These are phyloP conservation scores for Centropus unirufus DNA, from an alignment of 2,113 vertebrate genomes.

Conservation along the genomic window DNA sequence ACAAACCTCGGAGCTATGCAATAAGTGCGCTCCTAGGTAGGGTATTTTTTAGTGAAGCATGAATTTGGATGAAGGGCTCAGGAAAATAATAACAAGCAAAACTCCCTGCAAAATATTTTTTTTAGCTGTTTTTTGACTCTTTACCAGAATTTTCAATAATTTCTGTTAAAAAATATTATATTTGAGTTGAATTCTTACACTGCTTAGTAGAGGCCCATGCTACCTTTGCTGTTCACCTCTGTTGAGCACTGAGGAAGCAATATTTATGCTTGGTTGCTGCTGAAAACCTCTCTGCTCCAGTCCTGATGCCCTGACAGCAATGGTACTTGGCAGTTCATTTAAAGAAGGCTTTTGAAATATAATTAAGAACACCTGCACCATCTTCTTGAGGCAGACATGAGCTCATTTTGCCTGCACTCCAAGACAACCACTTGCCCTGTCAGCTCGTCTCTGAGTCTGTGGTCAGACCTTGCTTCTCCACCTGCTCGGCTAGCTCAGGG, in stretches of 20 bases:
- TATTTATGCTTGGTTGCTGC: too few relatives aligned
- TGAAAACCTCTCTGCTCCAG: too few relatives aligned
- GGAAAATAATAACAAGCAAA: not conserved
- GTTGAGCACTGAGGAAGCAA: too few relatives aligned
- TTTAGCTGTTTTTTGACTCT: not conserved
- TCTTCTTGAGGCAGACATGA: not conserved
- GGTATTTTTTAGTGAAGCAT: not conserved
- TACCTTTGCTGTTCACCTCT: too few relatives aligned
- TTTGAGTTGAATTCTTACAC: not conserved
- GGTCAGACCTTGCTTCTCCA: not conserved
- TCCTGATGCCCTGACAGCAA: not conserved
- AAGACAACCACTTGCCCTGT: not conserved
- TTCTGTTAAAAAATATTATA: not conserved
- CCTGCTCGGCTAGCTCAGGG: not conserved
- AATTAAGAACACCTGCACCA: not conserved
- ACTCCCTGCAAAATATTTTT: not conserved
- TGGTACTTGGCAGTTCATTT: not conserved
- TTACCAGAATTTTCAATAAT: not conserved
- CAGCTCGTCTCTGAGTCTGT: not conserved
- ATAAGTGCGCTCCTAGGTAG: not conserved
- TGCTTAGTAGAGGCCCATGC: not conserved
- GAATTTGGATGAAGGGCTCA: not conserved
- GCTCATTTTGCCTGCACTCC: not conserved
- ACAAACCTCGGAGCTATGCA: not conserved
- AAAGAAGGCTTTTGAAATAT: not conserved